These are phyloP conservation scores for Choloepus didactylus DNA, from an alignment of 2,797 vertebrate genomes.

Conservation along the genomic window DNA sequence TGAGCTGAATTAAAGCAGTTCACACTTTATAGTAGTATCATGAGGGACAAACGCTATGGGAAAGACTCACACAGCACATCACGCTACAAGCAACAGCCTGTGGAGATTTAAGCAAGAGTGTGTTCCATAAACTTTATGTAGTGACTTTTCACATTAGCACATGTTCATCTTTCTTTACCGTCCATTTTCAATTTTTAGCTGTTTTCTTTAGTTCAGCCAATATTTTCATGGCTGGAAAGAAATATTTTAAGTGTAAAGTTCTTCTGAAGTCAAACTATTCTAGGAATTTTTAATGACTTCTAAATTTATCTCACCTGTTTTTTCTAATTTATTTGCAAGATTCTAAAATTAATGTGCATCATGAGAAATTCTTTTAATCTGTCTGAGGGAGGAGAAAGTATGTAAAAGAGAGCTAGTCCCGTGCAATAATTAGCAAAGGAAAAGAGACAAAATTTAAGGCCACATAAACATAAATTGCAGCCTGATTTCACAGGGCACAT, in stretches of 20 bases:
- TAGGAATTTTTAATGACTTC: constrained; percentile 52
- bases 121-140: background rate
- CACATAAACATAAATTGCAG: background rate
- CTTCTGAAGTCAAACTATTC: constrained; percentile 34
- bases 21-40: no score
- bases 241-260: background rate
- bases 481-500: background rate
- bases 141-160: background rate
- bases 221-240: background rate
- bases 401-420: background rate
- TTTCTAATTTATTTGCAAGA: constrained; percentile 18
- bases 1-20: background rate
- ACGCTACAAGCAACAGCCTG: background rate
- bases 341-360: constrained; percentile 33
- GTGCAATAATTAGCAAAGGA: background rate
- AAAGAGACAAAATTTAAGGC: background rate
- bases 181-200: background rate
- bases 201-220: background rate
- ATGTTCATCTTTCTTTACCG: background rate
- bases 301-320: constrained; percentile 44
- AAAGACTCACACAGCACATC: background rate
- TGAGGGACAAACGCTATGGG: rapidly evolving
- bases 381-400: background rate
- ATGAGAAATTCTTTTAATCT: background rate
- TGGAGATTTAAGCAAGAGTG: background rate